Evolutionary conservation across 1,140 invertebrate genomes (phyloP).

Genomic region (Drosophila paulistorum): DNA sequence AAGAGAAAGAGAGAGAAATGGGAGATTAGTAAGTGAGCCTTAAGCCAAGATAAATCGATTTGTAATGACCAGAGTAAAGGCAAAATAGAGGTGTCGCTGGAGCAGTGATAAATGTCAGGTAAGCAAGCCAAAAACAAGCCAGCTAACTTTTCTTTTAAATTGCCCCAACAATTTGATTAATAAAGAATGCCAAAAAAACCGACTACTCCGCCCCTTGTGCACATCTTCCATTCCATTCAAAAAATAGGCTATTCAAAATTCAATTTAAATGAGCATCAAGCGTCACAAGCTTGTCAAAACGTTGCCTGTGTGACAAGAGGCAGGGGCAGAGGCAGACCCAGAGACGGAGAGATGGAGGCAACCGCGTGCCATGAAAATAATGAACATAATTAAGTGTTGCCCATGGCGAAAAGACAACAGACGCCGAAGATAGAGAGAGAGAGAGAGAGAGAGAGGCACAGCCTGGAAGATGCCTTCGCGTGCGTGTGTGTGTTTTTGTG

Average conservation of each 20-base stretch:
- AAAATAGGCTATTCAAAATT: slow-evolving; percentile 62
- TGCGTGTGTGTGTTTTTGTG: not conserved
- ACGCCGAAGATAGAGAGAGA: slow-evolving; percentile 10
- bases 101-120: slow-evolving; percentile 67
- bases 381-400: slow-evolving; percentile 81
- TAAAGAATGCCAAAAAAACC: slow-evolving; percentile 45
- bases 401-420: slow-evolving; percentile 65
- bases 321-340: not conserved
- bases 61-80: slow-evolving; percentile 66
- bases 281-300: slow-evolving; percentile 47
- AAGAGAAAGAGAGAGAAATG: slow-evolving; percentile 40
- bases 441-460: slow-evolving; percentile 2
- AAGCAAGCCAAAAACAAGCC: slow-evolving; percentile 42
- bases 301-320: slow-evolving; percentile 23
- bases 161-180: slow-evolving; percentile 63
- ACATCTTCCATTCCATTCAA: slow-evolving; percentile 2
- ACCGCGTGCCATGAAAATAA: slow-evolving; percentile 79
- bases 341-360: slow-evolving; percentile 24
- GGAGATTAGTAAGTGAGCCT: slow-evolving; percentile 42
- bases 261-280: slow-evolving; percentile 76
- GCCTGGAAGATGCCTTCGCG: slow-evolving; percentile 18
- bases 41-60: slow-evolving; percentile 74
- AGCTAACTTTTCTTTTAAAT: slow-evolving; percentile 34
- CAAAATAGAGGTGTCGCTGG: not conserved
- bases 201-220: not conserved